Evolutionary conservation across 2,113 vertebrate species (phyloP).

Genomic region (Clarias gariepinus): DNA sequence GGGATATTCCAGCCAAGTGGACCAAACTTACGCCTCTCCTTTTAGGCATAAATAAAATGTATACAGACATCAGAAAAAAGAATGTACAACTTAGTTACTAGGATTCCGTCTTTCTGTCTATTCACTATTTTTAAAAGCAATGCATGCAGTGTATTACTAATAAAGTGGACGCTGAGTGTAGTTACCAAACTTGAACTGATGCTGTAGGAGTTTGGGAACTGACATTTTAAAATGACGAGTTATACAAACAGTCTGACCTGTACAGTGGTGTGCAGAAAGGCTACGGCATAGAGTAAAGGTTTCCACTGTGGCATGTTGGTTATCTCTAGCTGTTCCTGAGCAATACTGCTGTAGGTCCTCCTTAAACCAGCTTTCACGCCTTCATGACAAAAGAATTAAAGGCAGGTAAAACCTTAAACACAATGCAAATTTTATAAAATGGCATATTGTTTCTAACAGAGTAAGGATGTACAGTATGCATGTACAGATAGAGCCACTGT

Average conservation of each 20-base stretch:
- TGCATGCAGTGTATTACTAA: too few relatives aligned
- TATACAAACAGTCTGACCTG: constrained; percentile 68
- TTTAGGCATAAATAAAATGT: neutral
- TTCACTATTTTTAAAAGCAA: too few relatives aligned
- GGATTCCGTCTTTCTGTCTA: too few relatives aligned
- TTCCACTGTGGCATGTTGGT: constrained; percentile 81
- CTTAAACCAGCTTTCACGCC: constrained; percentile 80
- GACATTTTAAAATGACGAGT: neutral
- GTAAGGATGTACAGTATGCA: too few relatives aligned
- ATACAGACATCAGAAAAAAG: neutral
- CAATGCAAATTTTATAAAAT: too few relatives aligned
- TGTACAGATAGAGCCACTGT: too few relatives aligned
- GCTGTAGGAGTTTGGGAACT: too few relatives aligned
- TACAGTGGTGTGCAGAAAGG: constrained; percentile 82
- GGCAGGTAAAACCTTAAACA: too few relatives aligned
- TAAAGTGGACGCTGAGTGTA: too few relatives aligned
- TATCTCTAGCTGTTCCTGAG: constrained; percentile 79
- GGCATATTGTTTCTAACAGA: too few relatives aligned
- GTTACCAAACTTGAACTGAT: too few relatives aligned
- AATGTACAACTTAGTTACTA: neutral
- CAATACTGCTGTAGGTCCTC: constrained; percentile 76
- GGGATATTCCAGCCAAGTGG: constrained; percentile 86
- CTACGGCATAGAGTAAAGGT: constrained; percentile 79
- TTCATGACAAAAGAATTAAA: neutral
- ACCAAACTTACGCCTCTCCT: constrained; percentile 85